phyloP scores from a whole-genome alignment of 2,888 invertebrate species.

The Acanthococcus lagerstroemiae region DNA sequence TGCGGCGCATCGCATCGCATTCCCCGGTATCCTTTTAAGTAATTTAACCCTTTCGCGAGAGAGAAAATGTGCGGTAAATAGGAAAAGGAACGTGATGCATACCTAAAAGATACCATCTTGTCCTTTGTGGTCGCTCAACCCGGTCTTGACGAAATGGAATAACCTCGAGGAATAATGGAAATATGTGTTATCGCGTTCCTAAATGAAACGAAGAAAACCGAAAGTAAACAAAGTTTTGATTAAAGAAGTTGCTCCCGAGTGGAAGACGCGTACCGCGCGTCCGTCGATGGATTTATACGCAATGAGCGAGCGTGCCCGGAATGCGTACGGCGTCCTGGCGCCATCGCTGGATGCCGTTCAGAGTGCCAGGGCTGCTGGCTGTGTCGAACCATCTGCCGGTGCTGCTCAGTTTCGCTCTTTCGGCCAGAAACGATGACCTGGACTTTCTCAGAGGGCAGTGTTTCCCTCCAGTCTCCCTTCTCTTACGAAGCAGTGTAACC shows the following conservation, averaged over 20 bases:
- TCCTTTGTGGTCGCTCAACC: conserved; percentile 18
- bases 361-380: too few species aligned
- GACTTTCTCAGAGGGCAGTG: too few species aligned
- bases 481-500: too few species aligned
- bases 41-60: conserved; percentile 22
- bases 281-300: background rate
- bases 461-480: too few species aligned
- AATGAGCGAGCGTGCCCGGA: background rate
- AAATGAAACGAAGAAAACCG: conserved; percentile 4
- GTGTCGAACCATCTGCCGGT: too few species aligned
- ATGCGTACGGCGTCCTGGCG: too few species aligned
- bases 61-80: conserved; percentile 28
- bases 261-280: background rate
- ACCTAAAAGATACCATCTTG: conserved; percentile 26
- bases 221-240: background rate
- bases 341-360: too few species aligned
- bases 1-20: background rate
- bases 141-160: conserved; percentile 22
- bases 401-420: too few species aligned
- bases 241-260: background rate
- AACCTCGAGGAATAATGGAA: conserved; percentile 5
- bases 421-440: too few species aligned
- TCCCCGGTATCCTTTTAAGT: conserved; percentile 22
- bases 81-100: conserved; percentile 28
- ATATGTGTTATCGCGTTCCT: background rate